Evolutionary conservation across 1,140 invertebrate species (phyloP), one percentile per base, ranked within the genome.

Genomic region (Berghia stephanieae): DNA sequence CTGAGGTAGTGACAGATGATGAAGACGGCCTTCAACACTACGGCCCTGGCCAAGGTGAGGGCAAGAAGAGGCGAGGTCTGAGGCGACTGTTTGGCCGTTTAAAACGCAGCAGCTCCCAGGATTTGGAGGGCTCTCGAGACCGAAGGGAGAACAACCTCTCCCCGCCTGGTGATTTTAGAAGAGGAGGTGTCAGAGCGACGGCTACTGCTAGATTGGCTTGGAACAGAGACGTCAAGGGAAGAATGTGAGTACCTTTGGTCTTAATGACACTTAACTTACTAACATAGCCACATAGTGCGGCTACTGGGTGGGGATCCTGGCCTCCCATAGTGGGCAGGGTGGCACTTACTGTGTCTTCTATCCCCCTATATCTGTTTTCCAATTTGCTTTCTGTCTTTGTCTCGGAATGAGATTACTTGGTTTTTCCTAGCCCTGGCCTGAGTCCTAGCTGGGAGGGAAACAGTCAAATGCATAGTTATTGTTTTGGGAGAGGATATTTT

Each of bases 141-240:
- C 77, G 86, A 70, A 75, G 78, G 42, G 68, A 44, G 21, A 63
- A 76, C n/a, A n/a, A n/a, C n/a, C n/a, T n/a, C n/a, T n/a, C n/a
- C n/a, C n/a, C n/a, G n/a, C n/a, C n/a, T 57, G 82, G 79, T 75
- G 85, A 87, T 73, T 95, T 95, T 82, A 91, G 91, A 49, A 89
- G 95, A 36, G 93, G 94, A 2, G 93, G 94, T 8, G 89, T 94
- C 10, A 88, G 95, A 55, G 93, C 95, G 0, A 95, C 95, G 0
- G 94, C 94, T 57, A 92, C 93, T 67, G 93, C 94, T 1, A 90
- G 95, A 68, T 91, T 96, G 16, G 94, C 93, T 43, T 94, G 93
- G 93, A 92, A 91, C 21, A 86, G 83, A 79, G 86, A 90, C 46
- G 63, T 75, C 36, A 79, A 79, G 42, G 78, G 71, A 38, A 34